phyloP scores from a whole-genome alignment of 1,140 invertebrate species.

The Drosophila repletoides region DNA sequence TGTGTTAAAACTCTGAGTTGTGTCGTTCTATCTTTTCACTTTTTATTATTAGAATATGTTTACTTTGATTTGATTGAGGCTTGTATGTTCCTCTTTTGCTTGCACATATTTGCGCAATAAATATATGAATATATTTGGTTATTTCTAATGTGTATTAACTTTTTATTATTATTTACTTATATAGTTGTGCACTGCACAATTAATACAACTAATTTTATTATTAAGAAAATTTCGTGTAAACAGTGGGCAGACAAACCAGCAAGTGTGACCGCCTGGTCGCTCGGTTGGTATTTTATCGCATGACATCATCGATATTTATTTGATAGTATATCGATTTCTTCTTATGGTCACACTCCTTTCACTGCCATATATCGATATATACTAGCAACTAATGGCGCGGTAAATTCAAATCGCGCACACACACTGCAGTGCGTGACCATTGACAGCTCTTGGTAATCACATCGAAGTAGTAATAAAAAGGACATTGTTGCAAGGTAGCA shows the following conservation, averaged over 20 bases:
- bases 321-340: conserved; percentile 27
- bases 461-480: conserved; percentile 75
- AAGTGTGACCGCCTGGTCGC: conserved; percentile 12
- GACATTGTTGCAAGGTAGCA: conserved; percentile 71
- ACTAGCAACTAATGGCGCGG: conserved; percentile 12
- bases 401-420: conserved; percentile 68
- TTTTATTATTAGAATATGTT: conserved; percentile 19
- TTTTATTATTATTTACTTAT: conserved; percentile 1
- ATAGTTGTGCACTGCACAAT: conserved; percentile 10
- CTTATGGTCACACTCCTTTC: conserved; percentile 13
- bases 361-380: conserved; percentile 14
- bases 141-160: not conserved
- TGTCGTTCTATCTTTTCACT: no score
- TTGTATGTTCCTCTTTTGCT: conserved; percentile 21
- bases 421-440: conserved; percentile 60
- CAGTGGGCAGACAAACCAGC: conserved; percentile 12
- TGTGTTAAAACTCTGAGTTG: conserved; percentile 7
- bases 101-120: conserved; percentile 17
- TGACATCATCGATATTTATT: conserved; percentile 20
- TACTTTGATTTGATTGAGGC: conserved; percentile 17
- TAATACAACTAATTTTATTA: conserved; percentile 6
- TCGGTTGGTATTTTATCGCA: conserved; percentile 26
- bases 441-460: conserved; percentile 67
- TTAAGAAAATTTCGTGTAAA: conserved; percentile 35
- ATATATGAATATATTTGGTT: not conserved